A percentile compares a stretch with the other conserved stretches of the same genome.
Evolutionary conservation across 2,797 vertebrate genomes (phyloP).

Genomic region (Xyrichtys novacula): DNA sequence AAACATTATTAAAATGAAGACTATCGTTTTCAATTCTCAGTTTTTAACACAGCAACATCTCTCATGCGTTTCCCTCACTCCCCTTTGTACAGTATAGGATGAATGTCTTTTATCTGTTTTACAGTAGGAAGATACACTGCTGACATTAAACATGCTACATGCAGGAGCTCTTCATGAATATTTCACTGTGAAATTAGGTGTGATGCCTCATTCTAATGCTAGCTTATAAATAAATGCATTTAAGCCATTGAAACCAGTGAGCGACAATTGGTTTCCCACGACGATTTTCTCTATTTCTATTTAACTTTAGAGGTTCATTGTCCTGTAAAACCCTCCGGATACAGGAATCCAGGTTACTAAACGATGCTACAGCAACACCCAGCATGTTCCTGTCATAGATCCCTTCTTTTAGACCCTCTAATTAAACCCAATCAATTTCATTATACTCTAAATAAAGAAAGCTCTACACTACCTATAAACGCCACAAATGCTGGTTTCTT

Average conservation of each 20-base stretch:
- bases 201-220: conserved; percentile 61
- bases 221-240: conserved; percentile 66
- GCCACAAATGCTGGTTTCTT: conserved; percentile 1
- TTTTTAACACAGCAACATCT: conserved; percentile 6
- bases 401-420: conserved; percentile 35
- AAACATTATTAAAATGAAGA: conserved; percentile 39
- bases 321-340: background rate
- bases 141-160: conserved; percentile 67
- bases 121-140: conserved; percentile 43
- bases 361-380: background rate
- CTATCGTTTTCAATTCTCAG: background rate
- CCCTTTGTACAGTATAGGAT: background rate
- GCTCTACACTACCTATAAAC: conserved; percentile 23
- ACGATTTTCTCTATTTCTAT: conserved; percentile 39
- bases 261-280: conserved; percentile 20
- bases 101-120: conserved; percentile 48
- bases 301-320: conserved; percentile 10
- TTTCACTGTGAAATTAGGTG: conserved; percentile 72
- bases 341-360: background rate
- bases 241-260: conserved; percentile 35
- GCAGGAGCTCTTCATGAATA: conserved; percentile 65
- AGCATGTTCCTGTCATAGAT: conserved; percentile 33
- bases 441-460: conserved; percentile 1
- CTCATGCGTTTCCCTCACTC: background rate
- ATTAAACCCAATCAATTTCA: conserved; percentile 40